A percentile compares a stretch with the other conserved stretches of the same genome.
These are phyloP conservation scores for Rhopalosiphum maidis DNA, from an alignment of 1,140 invertebrate genomes.

Conservation along the genomic window DNA sequence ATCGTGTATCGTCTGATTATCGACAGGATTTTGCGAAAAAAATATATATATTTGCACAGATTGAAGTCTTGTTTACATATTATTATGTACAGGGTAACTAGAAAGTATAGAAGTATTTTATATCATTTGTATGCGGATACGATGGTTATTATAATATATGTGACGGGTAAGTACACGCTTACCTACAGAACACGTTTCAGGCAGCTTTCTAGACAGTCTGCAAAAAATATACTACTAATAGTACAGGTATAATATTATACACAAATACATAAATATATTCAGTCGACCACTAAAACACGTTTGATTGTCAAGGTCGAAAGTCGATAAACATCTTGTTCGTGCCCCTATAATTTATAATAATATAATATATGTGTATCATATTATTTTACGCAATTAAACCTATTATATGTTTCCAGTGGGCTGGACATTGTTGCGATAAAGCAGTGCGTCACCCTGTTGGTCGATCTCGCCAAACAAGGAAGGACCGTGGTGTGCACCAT, in stretches of 20 bases:
- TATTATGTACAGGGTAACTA: background rate
- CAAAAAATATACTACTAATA: background rate
- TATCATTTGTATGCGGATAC: background rate
- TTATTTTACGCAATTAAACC: background rate
- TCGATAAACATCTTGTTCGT: background rate
- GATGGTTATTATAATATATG: background rate
- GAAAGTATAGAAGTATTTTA: background rate
- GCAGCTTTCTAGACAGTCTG: background rate
- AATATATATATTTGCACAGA: background rate
- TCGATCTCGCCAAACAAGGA: constrained; percentile 64
- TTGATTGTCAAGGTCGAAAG: constrained; percentile 8
- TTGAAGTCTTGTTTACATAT: background rate
- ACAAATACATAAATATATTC: background rate
- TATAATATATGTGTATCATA: background rate
- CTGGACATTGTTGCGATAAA: constrained; percentile 70
- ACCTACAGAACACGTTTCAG: background rate
- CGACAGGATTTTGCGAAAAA: background rate
- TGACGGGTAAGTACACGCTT: background rate
- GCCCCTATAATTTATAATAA: background rate
- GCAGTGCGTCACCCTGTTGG: constrained; percentile 66
- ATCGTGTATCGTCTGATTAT: background rate
- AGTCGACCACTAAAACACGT: background rate
- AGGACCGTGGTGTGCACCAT: constrained; percentile 74
- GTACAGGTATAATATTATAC: background rate
- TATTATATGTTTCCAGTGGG: constrained; percentile 65